These are phyloP conservation scores for Artemia sinica DNA, from an alignment of 2,888 invertebrate genomes.

Conservation along the genomic window DNA sequence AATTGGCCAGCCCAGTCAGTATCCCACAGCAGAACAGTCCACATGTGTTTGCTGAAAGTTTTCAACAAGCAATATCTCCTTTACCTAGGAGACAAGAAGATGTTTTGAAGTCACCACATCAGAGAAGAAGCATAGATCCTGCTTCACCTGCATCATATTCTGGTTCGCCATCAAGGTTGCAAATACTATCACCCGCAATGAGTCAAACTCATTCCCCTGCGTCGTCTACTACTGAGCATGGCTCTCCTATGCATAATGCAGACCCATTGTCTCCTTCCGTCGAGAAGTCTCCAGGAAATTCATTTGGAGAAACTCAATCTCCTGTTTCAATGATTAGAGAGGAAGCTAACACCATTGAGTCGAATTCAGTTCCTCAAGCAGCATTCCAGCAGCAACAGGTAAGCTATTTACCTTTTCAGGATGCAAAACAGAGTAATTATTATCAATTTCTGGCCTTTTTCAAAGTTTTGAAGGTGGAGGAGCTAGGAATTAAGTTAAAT, in stretches of 20 bases:
- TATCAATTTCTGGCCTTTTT: no score
- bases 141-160: constrained; percentile 10
- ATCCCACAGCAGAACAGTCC: constrained; percentile 1
- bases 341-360: neutral
- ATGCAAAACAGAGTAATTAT: no score
- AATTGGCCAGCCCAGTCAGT: neutral
- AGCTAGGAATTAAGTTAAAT: no score
- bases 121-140: neutral
- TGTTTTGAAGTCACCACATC: constrained; percentile 5
- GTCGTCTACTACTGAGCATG: neutral
- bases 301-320: neutral
- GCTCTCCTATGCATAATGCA: constrained; percentile 2
- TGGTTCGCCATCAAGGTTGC: constrained; percentile 1
- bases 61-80: neutral
- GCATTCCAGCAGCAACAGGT: constrained; percentile 5
- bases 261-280: neutral
- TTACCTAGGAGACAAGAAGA: constrained; percentile 9
- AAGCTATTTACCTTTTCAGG: neutral
- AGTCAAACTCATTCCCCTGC: constrained; percentile 6
- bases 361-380: neutral
- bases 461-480: no score
- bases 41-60: neutral
- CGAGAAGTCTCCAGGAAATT: neutral
- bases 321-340: neutral
- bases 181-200: constrained; percentile 13